A percentile compares a stretch with the other conserved stretches of the same genome.
Evolutionary conservation across 2,113 vertebrate genomes (phyloP).

Genomic region (Neomonachus schauinslandi): DNA sequence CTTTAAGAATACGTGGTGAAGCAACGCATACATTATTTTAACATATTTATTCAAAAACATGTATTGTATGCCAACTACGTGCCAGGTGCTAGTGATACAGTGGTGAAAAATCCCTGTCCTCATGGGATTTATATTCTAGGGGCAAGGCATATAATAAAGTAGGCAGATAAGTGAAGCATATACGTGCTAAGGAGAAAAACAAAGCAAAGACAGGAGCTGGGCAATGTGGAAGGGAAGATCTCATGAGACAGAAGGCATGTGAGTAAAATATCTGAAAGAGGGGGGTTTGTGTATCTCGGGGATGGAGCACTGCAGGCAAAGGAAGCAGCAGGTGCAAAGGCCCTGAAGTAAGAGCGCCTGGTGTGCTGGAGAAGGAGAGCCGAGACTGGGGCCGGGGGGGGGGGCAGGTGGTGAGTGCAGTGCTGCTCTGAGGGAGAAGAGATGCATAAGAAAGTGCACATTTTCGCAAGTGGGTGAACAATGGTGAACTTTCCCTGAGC

Average conservation of each 20-base stretch:
- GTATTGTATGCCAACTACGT: background rate
- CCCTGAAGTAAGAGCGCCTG: background rate
- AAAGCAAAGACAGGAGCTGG: background rate
- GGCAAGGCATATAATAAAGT: background rate
- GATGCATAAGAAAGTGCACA: background rate
- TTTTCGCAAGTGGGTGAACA: background rate
- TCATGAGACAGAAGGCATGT: background rate
- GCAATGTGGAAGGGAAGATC: background rate
- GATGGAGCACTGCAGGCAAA: background rate
- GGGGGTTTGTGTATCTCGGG: background rate
- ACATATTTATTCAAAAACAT: background rate
- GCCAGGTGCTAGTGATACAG: background rate
- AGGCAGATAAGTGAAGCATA: background rate
- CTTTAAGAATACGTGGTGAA: background rate
- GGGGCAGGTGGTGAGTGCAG: fast-evolving
- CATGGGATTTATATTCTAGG: background rate
- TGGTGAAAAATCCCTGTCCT: background rate
- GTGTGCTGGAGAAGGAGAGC: background rate
- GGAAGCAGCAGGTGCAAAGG: background rate
- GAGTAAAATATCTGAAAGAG: background rate
- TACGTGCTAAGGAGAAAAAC: background rate
- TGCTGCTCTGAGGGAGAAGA: background rate
- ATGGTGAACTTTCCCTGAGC: background rate
- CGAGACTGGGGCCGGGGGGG: background rate
- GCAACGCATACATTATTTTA: background rate